Percentiles rank a stretch among this genome's conserved stretches.
Conservation (phyloP, 2,888 invertebrate genomes). For the Plagodis pulveraria region DNA sequence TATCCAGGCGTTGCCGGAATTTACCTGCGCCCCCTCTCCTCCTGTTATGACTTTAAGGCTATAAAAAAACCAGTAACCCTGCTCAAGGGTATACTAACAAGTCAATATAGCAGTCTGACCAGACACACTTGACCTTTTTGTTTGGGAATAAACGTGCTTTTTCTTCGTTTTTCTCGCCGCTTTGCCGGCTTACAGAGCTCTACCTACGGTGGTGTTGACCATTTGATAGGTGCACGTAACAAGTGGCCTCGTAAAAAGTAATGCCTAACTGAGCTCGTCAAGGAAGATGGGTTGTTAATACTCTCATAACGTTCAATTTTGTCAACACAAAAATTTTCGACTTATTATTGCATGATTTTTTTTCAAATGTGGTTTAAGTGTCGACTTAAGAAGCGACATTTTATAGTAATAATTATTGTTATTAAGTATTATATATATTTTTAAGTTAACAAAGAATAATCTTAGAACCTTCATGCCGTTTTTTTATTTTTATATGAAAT, state of each 20-base stretch:
- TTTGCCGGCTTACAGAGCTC: conserved; percentile 23
- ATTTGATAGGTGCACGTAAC: conserved; percentile 48
- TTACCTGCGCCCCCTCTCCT: conserved; percentile 33
- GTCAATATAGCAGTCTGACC: conserved; percentile 33
- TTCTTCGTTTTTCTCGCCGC: conserved; percentile 10
- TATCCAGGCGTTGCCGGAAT: conserved; percentile 16
- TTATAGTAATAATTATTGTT: too few relatives aligned
- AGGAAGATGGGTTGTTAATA: conserved; percentile 40
- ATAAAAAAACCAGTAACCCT: conserved; percentile 30
- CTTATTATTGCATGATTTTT: conserved; percentile 3
- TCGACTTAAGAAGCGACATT: too few relatives aligned
- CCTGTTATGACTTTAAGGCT: conserved; percentile 41
- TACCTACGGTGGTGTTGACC: conserved; percentile 38
- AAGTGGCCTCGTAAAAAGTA: conserved; percentile 56
- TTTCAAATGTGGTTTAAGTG: too few relatives aligned
- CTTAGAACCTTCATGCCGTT: too few relatives aligned
- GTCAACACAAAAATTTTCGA: conserved; percentile 15
- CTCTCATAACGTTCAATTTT: conserved; percentile 26
- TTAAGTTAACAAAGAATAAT: too few relatives aligned
- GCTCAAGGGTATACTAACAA: conserved; percentile 38
- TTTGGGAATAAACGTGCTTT: conserved; percentile 1
- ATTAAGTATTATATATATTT: too few relatives aligned
- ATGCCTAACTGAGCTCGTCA: conserved; percentile 41
- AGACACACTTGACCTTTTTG: conserved; percentile 32
- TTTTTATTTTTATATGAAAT: too few relatives aligned